phyloP scores from a whole-genome alignment of 2,888 invertebrate genomes.

The Rhyacophila evoluta region DNA sequence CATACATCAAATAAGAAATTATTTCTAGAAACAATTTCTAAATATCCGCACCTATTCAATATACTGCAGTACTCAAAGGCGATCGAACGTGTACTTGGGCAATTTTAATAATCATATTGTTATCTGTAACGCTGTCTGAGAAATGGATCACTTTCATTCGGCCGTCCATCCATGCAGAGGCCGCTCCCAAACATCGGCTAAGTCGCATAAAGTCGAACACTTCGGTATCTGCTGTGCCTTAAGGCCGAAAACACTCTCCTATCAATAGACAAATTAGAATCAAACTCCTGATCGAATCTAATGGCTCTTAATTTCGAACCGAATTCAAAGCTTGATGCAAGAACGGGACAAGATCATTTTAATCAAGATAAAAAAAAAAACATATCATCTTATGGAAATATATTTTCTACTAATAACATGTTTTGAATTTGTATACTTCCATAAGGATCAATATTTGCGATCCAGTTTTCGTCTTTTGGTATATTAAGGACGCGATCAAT shows the following conservation, averaged over 20 bases:
- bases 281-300: neutral
- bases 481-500: no score
- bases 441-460: no score
- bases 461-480: no score
- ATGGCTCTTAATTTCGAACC: neutral
- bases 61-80: neutral
- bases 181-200: neutral
- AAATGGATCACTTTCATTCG: conserved; percentile 12
- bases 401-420: no score
- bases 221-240: neutral
- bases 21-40: no score
- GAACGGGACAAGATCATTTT: neutral
- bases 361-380: no score
- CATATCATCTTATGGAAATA: no score
- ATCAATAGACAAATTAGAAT: neutral
- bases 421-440: no score
- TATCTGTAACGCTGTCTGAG: neutral
- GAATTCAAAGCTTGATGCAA: neutral
- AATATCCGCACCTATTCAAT: no score
- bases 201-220: neutral
- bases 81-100: neutral
- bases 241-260: conserved; percentile 7
- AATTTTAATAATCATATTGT: neutral
- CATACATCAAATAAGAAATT: no score
- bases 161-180: neutral